These are phyloP conservation scores for Thalassoma bifasciatum DNA, from an alignment of 2,113 vertebrate species.

Conservation along the genomic window DNA sequence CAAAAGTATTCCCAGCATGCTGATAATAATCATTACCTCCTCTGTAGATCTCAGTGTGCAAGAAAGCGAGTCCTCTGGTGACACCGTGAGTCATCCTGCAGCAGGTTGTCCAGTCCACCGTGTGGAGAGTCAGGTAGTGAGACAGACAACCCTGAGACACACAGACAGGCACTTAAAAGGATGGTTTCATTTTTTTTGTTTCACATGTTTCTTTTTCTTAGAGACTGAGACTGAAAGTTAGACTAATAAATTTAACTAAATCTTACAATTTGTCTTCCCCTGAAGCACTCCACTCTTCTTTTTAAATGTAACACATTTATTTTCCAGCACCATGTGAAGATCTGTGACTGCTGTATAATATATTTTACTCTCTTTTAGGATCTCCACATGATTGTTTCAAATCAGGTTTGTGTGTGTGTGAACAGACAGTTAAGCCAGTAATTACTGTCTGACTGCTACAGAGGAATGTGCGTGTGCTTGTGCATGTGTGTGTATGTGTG, in stretches of 20 bases:
- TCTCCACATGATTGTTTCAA: too few species aligned
- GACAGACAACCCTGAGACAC: slow-evolving; percentile 66
- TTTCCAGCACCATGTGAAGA: too few species aligned
- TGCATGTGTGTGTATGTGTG: background rate
- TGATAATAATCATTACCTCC: slow-evolving; percentile 81
- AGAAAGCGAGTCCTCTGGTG: slow-evolving; percentile 92
- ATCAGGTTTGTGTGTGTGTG: background rate
- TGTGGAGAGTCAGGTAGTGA: slow-evolving; percentile 53
- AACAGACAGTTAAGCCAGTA: background rate
- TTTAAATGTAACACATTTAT: too few species aligned
- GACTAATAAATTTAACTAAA: too few species aligned
- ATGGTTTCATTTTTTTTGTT: too few species aligned
- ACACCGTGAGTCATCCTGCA: slow-evolving; percentile 91
- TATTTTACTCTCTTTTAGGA: too few species aligned
- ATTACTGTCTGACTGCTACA: slow-evolving; percentile 15
- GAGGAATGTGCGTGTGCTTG: slow-evolving; percentile 22
- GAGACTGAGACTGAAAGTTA: too few species aligned
- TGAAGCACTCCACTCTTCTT: too few species aligned
- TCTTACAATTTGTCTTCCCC: too few species aligned
- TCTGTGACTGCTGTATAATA: too few species aligned
- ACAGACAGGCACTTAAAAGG: background rate
- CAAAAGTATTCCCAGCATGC: too few species aligned
- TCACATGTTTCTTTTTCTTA: too few species aligned
- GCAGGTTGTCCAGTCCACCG: slow-evolving; percentile 83
- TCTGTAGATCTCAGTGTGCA: slow-evolving; percentile 91